Conservation (phyloP, 1,140 invertebrate genomes). For the Heterodera carotae region DNA sequence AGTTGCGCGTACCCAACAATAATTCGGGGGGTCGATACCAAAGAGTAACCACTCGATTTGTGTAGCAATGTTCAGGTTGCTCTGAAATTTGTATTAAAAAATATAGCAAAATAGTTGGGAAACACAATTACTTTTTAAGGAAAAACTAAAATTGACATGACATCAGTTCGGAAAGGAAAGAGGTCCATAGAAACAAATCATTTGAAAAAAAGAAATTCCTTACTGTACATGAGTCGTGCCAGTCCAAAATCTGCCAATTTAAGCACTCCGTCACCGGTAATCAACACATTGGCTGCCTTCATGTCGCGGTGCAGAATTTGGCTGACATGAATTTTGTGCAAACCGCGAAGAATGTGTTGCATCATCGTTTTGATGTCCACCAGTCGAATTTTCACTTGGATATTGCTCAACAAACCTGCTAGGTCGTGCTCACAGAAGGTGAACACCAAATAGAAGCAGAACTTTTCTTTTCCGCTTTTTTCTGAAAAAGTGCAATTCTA, state of each 20-base stretch:
- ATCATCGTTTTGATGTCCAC: slow-evolving; percentile 97
- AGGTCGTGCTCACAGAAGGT: slow-evolving; percentile 99
- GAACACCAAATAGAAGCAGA: slow-evolving; percentile 95
- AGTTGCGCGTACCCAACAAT: slow-evolving; percentile 86
- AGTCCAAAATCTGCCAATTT: slow-evolving; percentile 71
- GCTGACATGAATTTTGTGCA: slow-evolving; percentile 55
- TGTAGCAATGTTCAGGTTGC: slow-evolving; percentile 73
- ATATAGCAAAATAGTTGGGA: too few relatives aligned
- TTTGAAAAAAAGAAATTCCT: neutral
- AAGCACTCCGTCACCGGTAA: slow-evolving; percentile 88
- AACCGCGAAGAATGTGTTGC: slow-evolving; percentile 91
- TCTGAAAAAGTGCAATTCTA: slow-evolving; percentile 79
- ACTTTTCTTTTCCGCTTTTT: slow-evolving; percentile 70
- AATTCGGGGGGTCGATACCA: slow-evolving; percentile 94
- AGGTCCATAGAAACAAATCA: too few relatives aligned
- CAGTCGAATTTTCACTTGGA: slow-evolving; percentile 89
- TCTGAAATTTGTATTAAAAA: slow-evolving; percentile 5
- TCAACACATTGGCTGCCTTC: slow-evolving; percentile 98
- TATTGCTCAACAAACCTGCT: slow-evolving; percentile 91
- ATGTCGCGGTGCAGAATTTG: slow-evolving; percentile 76
- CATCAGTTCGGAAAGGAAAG: too few relatives aligned
- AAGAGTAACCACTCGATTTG: slow-evolving; percentile 93
- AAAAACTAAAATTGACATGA: neutral
- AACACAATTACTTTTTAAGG: neutral
- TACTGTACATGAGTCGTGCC: slow-evolving; percentile 62